Evolutionary conservation across 1,140 invertebrate genomes (phyloP).

Genomic region (Melitaea cinxia): DNA sequence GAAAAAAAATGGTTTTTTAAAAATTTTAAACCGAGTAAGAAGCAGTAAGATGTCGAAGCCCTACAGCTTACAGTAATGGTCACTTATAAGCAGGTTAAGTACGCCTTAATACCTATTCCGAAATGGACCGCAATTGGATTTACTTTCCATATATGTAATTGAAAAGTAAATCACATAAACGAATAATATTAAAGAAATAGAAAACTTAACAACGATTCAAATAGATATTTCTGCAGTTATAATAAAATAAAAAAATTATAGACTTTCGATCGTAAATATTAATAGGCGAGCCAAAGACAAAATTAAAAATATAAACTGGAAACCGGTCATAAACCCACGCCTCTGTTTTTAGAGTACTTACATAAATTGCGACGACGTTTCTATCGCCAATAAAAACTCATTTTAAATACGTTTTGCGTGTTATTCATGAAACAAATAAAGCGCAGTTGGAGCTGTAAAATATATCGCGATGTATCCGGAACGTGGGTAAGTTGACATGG

Average conservation of each 20-base stretch:
- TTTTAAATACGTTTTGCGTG: constrained; percentile 44
- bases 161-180: constrained; percentile 19
- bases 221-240: constrained; percentile 28
- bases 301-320: constrained; percentile 45
- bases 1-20: constrained; percentile 12
- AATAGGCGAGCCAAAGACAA: constrained; percentile 33
- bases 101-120: constrained; percentile 38
- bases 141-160: constrained; percentile 27
- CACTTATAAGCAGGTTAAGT: constrained; percentile 56
- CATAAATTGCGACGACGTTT: constrained; percentile 52
- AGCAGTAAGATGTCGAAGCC: constrained; percentile 46
- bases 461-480: constrained; percentile 41
- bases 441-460: constrained; percentile 25
- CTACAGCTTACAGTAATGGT: constrained; percentile 46
- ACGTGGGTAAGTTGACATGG: constrained; percentile 23
- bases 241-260: constrained; percentile 12
- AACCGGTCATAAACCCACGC: constrained; percentile 53
- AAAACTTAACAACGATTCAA: constrained; percentile 18
- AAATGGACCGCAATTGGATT: constrained; percentile 36
- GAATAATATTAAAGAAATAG: constrained; percentile 18
- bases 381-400: constrained; percentile 50
- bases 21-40: constrained; percentile 39
- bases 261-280: constrained; percentile 30
- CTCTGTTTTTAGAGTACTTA: constrained; percentile 59
- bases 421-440: constrained; percentile 40